phyloP scores from a whole-genome alignment of 2,888 invertebrate genomes.

The Eupsilia transversa region DNA sequence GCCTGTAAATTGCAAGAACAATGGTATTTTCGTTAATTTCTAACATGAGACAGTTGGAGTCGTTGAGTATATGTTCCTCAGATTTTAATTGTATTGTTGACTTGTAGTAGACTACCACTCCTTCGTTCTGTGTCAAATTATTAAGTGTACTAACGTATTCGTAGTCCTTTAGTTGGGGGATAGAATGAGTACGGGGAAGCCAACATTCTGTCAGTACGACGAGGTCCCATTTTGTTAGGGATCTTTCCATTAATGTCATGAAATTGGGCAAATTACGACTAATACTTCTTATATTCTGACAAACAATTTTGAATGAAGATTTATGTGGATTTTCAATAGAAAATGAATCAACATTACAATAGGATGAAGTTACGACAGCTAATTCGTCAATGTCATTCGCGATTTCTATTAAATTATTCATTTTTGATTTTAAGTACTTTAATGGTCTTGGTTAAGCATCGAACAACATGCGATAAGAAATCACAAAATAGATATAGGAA shows the following conservation, averaged over 20 bases:
- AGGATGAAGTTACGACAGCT: not conserved
- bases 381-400: not conserved
- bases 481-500: not conserved
- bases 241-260: not conserved
- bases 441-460: not conserved
- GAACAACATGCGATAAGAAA: not conserved
- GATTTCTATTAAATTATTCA: not conserved
- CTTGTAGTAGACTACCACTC: not conserved
- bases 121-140: not conserved
- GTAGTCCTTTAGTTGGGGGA: not conserved
- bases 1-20: too few species aligned
- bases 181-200: not conserved
- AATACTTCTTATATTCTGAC: not conserved
- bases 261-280: not conserved
- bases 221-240: not conserved
- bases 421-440: not conserved
- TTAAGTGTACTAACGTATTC: not conserved
- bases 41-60: too few species aligned
- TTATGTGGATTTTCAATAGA: not conserved
- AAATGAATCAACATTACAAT: not conserved
- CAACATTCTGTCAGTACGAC: not conserved
- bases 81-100: not conserved
- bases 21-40: too few species aligned
- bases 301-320: not conserved
- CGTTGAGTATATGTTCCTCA: not conserved